Conservation (phyloP, 2,888 invertebrate species). For the Acheta domesticus region DNA sequence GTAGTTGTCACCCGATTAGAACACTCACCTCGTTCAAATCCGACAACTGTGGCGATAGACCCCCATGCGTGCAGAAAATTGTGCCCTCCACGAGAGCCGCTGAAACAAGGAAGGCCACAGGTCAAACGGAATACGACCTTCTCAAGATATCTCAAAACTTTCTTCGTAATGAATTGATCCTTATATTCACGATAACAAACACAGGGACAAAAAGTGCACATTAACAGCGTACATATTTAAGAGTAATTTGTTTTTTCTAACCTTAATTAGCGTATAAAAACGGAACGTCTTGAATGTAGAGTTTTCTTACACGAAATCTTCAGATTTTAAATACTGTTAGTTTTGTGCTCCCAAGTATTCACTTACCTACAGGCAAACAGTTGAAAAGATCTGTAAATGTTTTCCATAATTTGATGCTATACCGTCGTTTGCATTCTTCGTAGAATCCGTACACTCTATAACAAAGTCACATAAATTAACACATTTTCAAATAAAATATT, state of each 20-base stretch:
- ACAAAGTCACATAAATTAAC: constrained; percentile 19
- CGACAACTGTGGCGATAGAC: constrained; percentile 52
- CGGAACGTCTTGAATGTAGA: too few relatives aligned
- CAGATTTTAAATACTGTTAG: background rate
- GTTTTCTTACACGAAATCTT: too few relatives aligned
- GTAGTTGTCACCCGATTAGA: too few relatives aligned
- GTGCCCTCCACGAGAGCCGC: constrained; percentile 53
- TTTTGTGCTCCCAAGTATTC: background rate
- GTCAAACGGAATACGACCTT: constrained; percentile 25
- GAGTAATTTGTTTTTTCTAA: too few relatives aligned
- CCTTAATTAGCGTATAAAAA: too few relatives aligned
- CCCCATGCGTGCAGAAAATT: constrained; percentile 56
- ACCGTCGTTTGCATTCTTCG: constrained; percentile 54
- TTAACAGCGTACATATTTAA: too few relatives aligned
- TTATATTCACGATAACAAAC: background rate
- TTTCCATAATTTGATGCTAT: constrained; percentile 54
- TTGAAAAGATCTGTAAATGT: constrained; percentile 55
- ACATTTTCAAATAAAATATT: too few relatives aligned
- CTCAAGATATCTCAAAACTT: too few relatives aligned
- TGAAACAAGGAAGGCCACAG: constrained; percentile 40
- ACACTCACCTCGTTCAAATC: constrained; percentile 49
- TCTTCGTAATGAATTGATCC: too few relatives aligned
- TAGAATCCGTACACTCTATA: constrained; percentile 56
- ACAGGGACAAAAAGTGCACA: background rate
- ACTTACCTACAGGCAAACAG: constrained; percentile 51